A percentile compares a stretch with the other conserved stretches of the same genome.
Conservation (phyloP, 2,113 vertebrate genomes). For the Etia nguti region DNA sequence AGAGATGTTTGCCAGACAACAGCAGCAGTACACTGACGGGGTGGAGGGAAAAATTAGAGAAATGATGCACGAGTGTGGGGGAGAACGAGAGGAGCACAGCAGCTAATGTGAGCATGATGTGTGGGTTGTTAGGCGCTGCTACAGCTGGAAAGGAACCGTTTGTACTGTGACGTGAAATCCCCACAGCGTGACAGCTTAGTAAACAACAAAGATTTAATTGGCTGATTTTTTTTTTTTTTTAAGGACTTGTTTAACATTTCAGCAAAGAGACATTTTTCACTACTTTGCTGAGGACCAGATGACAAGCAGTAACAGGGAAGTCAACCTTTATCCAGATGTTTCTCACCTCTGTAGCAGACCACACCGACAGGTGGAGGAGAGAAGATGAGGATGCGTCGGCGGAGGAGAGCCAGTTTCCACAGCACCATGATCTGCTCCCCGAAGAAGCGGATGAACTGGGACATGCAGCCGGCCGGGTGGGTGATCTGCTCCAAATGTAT, state of each 20-base stretch:
- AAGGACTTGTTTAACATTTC: not conserved
- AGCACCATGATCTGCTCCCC: constrained; percentile 93
- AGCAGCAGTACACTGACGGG: constrained; percentile 89
- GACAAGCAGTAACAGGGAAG: not conserved
- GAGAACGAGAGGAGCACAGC: not conserved
- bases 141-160: not conserved
- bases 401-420: constrained; percentile 92
- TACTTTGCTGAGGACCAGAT: not conserved
- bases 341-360: constrained; percentile 90
- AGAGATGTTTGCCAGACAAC: constrained; percentile 91
- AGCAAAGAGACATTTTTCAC: accelerated
- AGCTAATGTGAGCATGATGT: not conserved
- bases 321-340: not conserved
- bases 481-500: constrained; percentile 79
- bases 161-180: not conserved
- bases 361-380: constrained; percentile 92
- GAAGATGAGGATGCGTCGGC: constrained; percentile 93
- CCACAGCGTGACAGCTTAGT: not conserved
- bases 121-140: not conserved
- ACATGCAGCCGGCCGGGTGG: constrained; percentile 95
- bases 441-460: constrained; percentile 96
- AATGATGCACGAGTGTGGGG: not conserved
- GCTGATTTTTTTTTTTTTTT: not conserved
- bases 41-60: not conserved
- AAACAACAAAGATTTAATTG: not conserved